Evolutionary conservation across 2,113 vertebrate genomes (phyloP).

Genomic region (Engraulis encrasicolus): DNA sequence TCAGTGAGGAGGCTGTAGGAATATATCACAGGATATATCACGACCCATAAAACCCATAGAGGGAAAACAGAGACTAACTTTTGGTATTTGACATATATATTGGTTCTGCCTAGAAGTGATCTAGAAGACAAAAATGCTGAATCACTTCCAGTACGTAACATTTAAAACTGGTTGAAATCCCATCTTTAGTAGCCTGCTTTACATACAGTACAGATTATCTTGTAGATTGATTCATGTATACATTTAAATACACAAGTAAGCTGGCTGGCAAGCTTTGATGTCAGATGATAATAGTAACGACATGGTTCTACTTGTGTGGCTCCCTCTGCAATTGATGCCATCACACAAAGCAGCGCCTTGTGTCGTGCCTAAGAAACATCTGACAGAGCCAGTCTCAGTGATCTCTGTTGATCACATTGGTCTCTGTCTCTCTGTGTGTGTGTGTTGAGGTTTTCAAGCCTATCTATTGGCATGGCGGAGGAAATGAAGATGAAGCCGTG

Average conservation of each 20-base stretch:
- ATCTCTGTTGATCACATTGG: too few species aligned
- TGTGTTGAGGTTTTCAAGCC: not conserved
- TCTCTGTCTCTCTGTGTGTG: not conserved
- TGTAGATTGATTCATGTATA: not conserved
- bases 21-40: not conserved
- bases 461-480: not conserved
- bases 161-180: not conserved
- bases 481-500: conserved; percentile 37
- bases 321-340: not conserved
- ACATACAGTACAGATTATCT: not conserved
- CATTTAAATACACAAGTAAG: not conserved
- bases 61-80: not conserved
- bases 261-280: not conserved
- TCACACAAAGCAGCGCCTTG: not conserved
- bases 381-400: not conserved
- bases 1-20: not conserved
- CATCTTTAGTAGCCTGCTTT: not conserved
- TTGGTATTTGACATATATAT: not conserved
- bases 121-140: too few species aligned
- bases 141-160: not conserved
- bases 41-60: not conserved
- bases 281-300: not conserved
- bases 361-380: not conserved
- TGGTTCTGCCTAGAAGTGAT: too few species aligned
- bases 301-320: not conserved